phyloP scores from a whole-genome alignment of 1,140 invertebrate genomes.

The Armadillidium nasatum region DNA sequence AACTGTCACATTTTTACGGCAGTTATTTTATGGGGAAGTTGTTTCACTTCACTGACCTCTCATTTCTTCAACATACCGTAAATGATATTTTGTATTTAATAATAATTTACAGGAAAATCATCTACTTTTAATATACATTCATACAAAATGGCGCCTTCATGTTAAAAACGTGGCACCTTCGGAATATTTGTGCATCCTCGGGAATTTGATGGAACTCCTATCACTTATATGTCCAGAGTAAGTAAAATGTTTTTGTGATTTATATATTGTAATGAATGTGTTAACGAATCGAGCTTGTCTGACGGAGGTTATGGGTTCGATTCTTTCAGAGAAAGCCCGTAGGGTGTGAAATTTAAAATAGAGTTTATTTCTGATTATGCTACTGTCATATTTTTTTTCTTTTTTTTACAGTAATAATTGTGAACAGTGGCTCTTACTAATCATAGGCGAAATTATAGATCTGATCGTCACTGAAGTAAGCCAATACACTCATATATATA shows the following conservation, averaged over 20 bases:
- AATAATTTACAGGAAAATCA: conserved; percentile 29
- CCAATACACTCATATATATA: too few relatives aligned
- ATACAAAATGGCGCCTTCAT: conserved; percentile 27
- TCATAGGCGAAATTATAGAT: conserved; percentile 58
- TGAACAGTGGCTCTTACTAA: conserved; percentile 59
- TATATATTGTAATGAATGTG: too few relatives aligned
- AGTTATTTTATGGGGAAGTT: too few relatives aligned
- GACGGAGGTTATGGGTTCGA: too few relatives aligned
- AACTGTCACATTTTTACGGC: too few relatives aligned
- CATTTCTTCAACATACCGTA: too few relatives aligned
- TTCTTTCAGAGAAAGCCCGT: too few relatives aligned
- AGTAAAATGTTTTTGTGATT: conserved; percentile 2
- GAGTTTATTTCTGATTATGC: too few relatives aligned
- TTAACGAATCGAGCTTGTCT: too few relatives aligned
- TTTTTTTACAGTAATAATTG: conserved; percentile 52
- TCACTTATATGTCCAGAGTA: conserved; percentile 24
- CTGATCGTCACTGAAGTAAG: conserved; percentile 46
- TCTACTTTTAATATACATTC: conserved; percentile 31
- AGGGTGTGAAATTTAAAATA: too few relatives aligned
- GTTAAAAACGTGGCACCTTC: neutral
- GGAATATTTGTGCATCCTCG: conserved; percentile 26
- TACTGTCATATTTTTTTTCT: neutral
- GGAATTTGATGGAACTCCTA: conserved; percentile 29
- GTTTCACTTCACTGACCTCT: too few relatives aligned
- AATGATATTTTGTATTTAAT: too few relatives aligned